Evolutionary conservation across 2,797 vertebrate species (phyloP).

Genomic region (Pipistrellus pipistrellus): DNA sequence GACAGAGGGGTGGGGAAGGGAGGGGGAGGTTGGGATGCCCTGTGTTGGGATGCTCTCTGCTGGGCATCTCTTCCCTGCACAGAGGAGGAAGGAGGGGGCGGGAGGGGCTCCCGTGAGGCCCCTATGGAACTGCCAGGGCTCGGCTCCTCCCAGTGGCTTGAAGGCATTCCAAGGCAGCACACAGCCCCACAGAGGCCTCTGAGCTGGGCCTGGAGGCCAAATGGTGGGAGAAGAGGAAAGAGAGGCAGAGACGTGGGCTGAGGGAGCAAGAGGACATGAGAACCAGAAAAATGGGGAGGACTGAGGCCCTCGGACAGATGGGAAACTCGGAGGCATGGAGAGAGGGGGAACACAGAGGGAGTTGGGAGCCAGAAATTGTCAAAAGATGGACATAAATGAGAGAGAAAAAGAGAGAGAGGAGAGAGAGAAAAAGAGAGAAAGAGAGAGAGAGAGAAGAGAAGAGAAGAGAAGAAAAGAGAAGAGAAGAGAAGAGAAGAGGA

Average conservation of each 20-base stretch:
- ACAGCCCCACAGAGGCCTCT: not conserved
- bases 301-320: not conserved
- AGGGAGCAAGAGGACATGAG: not conserved
- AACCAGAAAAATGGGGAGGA: not conserved
- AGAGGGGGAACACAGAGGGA: not conserved
- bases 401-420: no score
- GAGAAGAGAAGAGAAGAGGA: no score
- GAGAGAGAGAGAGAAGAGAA: not conserved
- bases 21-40: not conserved
- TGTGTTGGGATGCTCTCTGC: not conserved
- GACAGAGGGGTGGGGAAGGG: not conserved
- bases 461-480: no score
- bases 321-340: not conserved
- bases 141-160: not conserved
- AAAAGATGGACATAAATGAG: not conserved
- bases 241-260: not conserved
- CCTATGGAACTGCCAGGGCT: not conserved
- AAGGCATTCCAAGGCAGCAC: not conserved
- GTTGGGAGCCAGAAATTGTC: not conserved
- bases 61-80: not conserved
- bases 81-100: not conserved
- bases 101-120: no score
- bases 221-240: not conserved
- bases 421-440: accelerated
- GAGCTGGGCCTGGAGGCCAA: not conserved